Evolutionary conservation across 2,888 invertebrate species (phyloP).

Genomic region (Agrypnus murinus): DNA sequence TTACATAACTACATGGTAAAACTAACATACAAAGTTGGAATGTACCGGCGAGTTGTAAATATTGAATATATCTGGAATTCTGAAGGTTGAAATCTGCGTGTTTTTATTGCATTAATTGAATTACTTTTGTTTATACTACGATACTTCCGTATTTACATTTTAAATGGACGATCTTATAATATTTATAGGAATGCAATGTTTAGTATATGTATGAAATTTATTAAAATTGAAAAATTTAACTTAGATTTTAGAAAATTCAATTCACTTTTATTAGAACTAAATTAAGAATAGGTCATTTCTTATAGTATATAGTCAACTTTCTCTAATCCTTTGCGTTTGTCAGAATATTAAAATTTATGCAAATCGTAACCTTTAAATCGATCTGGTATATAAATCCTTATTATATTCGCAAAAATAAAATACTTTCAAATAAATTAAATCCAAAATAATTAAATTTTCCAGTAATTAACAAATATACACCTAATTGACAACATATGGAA

Average conservation of each 20-base stretch:
- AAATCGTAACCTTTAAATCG: constrained; percentile 4
- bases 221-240: too few species aligned
- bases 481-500: constrained; percentile 17
- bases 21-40: constrained; percentile 28
- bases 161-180: background rate
- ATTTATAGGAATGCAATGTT: background rate
- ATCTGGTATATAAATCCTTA: background rate
- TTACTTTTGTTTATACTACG: constrained; percentile 8
- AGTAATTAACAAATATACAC: too few species aligned
- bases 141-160: constrained; percentile 13
- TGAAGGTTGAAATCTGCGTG: constrained; percentile 30
- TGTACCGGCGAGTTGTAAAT: constrained; percentile 17
- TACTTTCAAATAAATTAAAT: too few species aligned
- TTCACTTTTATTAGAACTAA: too few species aligned
- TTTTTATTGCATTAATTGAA: constrained; percentile 27
- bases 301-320: too few species aligned
- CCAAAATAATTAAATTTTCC: too few species aligned
- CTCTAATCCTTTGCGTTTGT: background rate
- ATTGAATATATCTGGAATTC: constrained; percentile 32
- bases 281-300: too few species aligned
- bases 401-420: too few species aligned
- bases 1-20: constrained; percentile 32
- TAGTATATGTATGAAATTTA: background rate
- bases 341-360: constrained; percentile 2
- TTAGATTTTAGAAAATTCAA: too few species aligned